phyloP scores from a whole-genome alignment of 30 jellyfish, hydroid and myxozoan species.

The Aurelia coerulea region DNA sequence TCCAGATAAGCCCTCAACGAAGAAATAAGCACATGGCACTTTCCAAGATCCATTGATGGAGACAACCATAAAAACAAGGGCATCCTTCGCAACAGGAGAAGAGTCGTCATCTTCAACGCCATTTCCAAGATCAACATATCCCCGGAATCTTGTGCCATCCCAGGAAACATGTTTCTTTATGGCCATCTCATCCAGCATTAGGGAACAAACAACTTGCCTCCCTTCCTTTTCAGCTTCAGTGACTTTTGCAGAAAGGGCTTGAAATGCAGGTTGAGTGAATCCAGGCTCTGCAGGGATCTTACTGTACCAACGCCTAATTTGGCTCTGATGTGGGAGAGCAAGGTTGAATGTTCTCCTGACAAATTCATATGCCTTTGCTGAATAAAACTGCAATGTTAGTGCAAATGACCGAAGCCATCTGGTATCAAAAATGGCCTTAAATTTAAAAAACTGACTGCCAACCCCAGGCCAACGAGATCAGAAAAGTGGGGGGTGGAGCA shows the following conservation, averaged over 20 bases:
- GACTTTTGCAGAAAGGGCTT: slow-evolving; percentile 18
- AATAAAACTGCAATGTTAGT: slow-evolving; percentile 66
- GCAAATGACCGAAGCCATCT: slow-evolving; percentile 32
- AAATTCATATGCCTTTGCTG: slow-evolving; percentile 70
- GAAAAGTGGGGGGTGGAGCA: too few species aligned
- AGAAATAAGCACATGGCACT: slow-evolving; percentile 62
- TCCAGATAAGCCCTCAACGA: slow-evolving; percentile 60
- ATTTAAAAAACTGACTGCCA: too few species aligned
- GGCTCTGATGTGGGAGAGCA: slow-evolving; percentile 64
- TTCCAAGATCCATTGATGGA: slow-evolving; percentile 57
- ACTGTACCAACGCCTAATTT: slow-evolving; percentile 44
- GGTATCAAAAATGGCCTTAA: too few species aligned
- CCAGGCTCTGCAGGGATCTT: slow-evolving; percentile 68
- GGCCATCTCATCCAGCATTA: slow-evolving; percentile 73
- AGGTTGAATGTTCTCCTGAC: slow-evolving; percentile 66
- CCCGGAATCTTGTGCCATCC: slow-evolving; percentile 46
- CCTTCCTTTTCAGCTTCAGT: slow-evolving; percentile 28
- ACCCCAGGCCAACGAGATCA: too few species aligned
- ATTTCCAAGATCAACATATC: slow-evolving; percentile 61
- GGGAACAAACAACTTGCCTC: slow-evolving; percentile 25
- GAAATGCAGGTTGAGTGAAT: slow-evolving; percentile 56
- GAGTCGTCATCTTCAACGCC: slow-evolving; percentile 41
- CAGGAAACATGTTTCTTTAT: slow-evolving; percentile 49
- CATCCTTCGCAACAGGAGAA: slow-evolving; percentile 57
- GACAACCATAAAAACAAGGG: slow-evolving; percentile 60